These are phyloP conservation scores for Plebejus anna DNA, from an alignment of 2,888 invertebrate genomes.

Conservation along the genomic window DNA sequence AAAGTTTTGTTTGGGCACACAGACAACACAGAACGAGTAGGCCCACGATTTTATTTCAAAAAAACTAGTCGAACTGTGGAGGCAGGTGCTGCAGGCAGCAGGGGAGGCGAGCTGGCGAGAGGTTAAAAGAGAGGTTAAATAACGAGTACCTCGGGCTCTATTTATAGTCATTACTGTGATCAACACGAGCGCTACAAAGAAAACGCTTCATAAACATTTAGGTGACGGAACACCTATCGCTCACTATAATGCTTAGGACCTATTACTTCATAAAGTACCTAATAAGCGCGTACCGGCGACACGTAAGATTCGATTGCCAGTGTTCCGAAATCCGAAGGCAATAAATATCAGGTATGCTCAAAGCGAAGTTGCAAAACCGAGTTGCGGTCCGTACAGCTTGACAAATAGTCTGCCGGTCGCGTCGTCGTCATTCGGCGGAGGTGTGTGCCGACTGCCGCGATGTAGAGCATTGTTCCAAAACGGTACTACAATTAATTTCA, in stretches of 20 bases:
- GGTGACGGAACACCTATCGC: background rate
- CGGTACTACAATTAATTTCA: background rate
- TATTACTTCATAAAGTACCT: background rate
- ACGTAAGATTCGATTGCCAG: conserved; percentile 52
- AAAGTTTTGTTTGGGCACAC: background rate
- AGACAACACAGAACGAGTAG: background rate
- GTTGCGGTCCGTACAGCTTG: conserved; percentile 60
- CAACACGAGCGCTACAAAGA: background rate
- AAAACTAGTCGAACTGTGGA: conserved; percentile 8
- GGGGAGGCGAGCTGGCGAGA: conserved; percentile 14
- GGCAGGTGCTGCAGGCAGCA: conserved; percentile 11
- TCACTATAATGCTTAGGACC: background rate
- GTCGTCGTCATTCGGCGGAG: conserved; percentile 7
- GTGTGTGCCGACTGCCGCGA: background rate
- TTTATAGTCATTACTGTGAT: conserved; percentile 22
- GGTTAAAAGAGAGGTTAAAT: background rate
- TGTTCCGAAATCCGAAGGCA: conserved; percentile 61
- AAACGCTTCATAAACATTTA: background rate
- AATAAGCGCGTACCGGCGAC: conserved; percentile 43
- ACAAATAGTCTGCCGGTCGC: conserved; percentile 51
- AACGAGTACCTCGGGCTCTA: conserved; percentile 16
- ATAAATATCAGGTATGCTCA: conserved; percentile 68
- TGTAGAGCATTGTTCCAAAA: conserved; percentile 9
- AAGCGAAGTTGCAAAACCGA: conserved; percentile 63
- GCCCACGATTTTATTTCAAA: background rate